Evolutionary conservation across 2,797 vertebrate genomes (phyloP).

Genomic region (Nyctalus aviator): DNA sequence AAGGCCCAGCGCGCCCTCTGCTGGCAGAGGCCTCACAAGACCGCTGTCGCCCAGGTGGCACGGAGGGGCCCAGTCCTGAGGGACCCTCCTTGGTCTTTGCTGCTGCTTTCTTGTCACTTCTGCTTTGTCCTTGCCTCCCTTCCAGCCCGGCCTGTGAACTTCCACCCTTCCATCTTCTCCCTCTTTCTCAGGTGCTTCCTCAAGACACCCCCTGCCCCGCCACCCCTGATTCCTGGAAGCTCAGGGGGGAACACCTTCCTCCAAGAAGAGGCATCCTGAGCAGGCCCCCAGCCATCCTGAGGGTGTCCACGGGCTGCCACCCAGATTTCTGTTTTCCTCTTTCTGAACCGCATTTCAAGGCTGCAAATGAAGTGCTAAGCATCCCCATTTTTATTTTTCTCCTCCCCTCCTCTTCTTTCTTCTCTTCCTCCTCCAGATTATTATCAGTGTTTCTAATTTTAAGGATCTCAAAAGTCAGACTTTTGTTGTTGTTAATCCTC

Average conservation of each 20-base stretch:
- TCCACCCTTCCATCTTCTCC: background rate
- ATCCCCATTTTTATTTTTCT: background rate
- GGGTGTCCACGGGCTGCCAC: background rate
- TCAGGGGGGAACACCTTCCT: background rate
- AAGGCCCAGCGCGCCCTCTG: conserved; percentile 80
- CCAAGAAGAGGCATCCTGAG: background rate
- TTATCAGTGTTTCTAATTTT: background rate
- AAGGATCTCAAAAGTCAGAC: background rate
- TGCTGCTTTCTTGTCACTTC: fast-evolving
- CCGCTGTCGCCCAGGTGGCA: fast-evolving
- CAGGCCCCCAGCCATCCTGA: background rate
- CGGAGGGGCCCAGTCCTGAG: fast-evolving
- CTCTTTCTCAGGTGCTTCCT: background rate
- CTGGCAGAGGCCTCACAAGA: conserved; percentile 42
- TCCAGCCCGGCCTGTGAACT: no score
- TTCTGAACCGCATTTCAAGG: conserved; percentile 57
- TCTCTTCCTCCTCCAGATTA: background rate
- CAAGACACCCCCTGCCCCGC: no score
- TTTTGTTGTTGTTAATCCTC: no score
- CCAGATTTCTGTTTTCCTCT: background rate
- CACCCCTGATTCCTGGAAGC: background rate
- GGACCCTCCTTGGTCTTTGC: background rate
- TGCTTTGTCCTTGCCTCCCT: background rate
- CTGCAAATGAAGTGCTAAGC: background rate
- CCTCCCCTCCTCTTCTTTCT: background rate